Evolutionary conservation across 2,888 invertebrate species (phyloP).

Genomic region (Geophilus truncorum): DNA sequence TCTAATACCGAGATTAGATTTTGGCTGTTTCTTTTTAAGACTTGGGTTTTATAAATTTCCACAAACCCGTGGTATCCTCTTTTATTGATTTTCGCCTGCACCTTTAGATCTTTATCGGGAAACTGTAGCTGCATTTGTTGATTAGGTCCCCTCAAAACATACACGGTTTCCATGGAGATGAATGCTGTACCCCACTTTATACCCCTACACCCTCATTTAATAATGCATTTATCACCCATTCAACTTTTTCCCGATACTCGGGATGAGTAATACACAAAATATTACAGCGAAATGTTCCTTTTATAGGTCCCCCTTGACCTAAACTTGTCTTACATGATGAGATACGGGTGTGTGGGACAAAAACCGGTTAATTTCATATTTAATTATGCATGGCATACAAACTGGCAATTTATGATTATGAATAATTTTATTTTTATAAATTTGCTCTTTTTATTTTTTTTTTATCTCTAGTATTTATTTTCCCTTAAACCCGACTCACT

Average conservation of each 20-base stretch:
- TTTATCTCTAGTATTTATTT: background rate
- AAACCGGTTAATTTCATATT: background rate
- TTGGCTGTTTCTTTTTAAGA: background rate
- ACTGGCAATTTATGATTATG: background rate
- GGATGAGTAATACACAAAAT: conserved; percentile 14
- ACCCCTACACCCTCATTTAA: conserved; percentile 12
- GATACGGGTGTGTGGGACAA: background rate
- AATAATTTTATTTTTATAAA: background rate
- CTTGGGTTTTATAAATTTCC: background rate
- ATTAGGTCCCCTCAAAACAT: conserved; percentile 17
- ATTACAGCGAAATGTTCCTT: background rate
- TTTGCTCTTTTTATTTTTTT: background rate
- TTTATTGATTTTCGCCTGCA: conserved; percentile 1
- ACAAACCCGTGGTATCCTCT: background rate
- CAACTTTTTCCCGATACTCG: background rate
- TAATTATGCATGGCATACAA: background rate
- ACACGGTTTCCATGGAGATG: conserved; percentile 25
- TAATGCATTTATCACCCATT: conserved; percentile 18
- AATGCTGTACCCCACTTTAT: conserved; percentile 9
- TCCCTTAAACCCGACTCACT: background rate
- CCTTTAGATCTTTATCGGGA: conserved; percentile 21
- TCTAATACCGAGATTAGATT: background rate
- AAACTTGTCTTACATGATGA: background rate
- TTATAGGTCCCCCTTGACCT: conserved; percentile 1
- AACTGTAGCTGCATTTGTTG: conserved; percentile 27